phyloP scores from a whole-genome alignment of 2,113 vertebrate species.

The Prochilodus magdalenae region DNA sequence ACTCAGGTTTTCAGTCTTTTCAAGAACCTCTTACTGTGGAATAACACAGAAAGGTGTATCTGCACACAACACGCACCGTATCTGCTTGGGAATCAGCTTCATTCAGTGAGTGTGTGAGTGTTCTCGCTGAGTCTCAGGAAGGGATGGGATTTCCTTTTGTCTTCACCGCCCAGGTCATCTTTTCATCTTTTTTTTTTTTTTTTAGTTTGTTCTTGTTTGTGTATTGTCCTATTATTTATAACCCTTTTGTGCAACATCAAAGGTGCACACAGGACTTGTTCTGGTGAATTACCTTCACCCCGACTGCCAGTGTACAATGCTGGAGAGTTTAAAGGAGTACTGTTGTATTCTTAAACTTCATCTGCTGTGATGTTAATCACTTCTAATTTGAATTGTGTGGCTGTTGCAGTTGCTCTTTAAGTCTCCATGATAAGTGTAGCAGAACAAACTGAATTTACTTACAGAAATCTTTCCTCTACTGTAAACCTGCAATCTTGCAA shows the following conservation, averaged over 20 bases:
- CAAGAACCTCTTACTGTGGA: neutral
- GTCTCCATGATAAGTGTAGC: no score
- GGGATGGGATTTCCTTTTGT: constrained; percentile 32
- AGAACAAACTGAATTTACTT: no score
- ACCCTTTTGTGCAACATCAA: constrained; percentile 6
- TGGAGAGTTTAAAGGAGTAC: neutral
- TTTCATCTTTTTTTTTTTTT: constrained; percentile 21
- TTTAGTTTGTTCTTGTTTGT: neutral
- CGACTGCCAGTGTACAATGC: neutral
- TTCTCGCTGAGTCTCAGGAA: constrained; percentile 24
- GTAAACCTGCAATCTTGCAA: no score
- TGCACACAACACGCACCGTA: neutral
- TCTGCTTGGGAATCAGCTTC: neutral
- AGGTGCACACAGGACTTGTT: neutral
- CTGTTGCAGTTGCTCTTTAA: no score
- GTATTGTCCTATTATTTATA: constrained; percentile 13
- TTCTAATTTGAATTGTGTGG: no score
- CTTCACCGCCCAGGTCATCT: constrained; percentile 40
- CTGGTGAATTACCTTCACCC: neutral
- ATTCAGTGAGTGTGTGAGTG: neutral
- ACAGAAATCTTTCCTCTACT: no score
- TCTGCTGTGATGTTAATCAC: no score
- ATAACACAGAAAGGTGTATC: neutral
- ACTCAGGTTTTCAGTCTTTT: neutral
- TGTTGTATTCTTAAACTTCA: no score